Evolutionary conservation across 2,888 invertebrate species (phyloP).

Genomic region (Pristionchus entomophagus): DNA sequence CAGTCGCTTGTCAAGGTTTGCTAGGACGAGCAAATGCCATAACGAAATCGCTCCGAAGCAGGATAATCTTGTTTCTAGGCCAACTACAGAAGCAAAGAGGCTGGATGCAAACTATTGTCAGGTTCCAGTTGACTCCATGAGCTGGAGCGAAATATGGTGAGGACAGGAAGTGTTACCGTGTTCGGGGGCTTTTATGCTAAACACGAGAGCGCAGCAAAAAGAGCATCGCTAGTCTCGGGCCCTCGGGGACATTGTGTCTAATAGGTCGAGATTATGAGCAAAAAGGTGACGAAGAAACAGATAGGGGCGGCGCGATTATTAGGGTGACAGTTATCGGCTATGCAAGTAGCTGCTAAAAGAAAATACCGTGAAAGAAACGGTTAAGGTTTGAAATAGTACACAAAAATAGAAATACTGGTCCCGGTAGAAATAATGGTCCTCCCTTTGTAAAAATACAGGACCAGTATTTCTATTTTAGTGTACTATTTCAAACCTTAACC

Average conservation of each 20-base stretch:
- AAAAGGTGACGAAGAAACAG: neutral
- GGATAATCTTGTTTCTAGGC: too few species aligned
- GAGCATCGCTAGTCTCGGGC: neutral
- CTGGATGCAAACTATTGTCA: too few species aligned
- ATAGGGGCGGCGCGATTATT: conserved; percentile 3
- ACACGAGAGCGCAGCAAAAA: neutral
- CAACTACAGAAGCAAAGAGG: too few species aligned
- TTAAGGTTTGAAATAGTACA: neutral
- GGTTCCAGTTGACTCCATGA: too few species aligned
- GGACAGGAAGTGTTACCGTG: neutral
- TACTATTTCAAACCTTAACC: too few species aligned
- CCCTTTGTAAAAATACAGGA: too few species aligned
- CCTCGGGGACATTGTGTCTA: neutral
- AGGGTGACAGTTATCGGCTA: neutral
- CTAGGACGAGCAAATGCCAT: too few species aligned
- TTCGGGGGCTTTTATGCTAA: neutral
- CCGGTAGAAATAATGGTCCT: too few species aligned
- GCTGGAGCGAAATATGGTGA: neutral
- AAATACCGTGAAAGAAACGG: neutral
- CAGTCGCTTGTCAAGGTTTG: neutral
- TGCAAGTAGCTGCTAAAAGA: neutral
- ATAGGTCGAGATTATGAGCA: neutral
- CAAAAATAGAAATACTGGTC: neutral
- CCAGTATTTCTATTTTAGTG: too few species aligned
- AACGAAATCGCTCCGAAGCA: too few species aligned